Conservation (phyloP, 2,113 vertebrate genomes). For the Todiramphus saurophagus region DNA sequence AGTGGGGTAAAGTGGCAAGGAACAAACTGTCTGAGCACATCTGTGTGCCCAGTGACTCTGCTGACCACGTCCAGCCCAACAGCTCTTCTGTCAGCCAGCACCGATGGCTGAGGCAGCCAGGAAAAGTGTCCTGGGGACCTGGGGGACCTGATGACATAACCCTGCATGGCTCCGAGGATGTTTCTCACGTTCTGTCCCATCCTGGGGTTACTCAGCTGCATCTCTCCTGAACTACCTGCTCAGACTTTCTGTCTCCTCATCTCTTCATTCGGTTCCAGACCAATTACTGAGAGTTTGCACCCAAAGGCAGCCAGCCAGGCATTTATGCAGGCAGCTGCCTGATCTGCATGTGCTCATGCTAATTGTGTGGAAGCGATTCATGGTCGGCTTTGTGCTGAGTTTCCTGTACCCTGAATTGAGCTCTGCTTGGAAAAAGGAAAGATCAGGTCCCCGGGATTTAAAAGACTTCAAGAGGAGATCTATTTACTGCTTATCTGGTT, state of each 20-base stretch:
- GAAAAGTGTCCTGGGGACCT: not conserved
- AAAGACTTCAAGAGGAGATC: not conserved
- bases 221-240: not conserved
- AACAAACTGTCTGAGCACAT: accelerated
- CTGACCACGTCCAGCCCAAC: not conserved
- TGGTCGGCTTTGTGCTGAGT: not conserved
- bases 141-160: accelerated
- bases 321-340: not conserved
- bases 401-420: not conserved
- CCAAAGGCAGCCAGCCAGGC: conserved; percentile 8
- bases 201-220: not conserved
- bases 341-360: not conserved
- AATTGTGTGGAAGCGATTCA: not conserved
- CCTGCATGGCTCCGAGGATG: not conserved
- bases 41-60: accelerated
- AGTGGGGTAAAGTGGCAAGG: accelerated
- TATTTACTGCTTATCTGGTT: not conserved
- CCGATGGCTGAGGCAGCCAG: not conserved
- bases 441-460: not conserved
- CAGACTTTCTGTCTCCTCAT: not conserved
- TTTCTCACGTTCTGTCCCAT: accelerated
- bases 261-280: accelerated
- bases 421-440: not conserved
- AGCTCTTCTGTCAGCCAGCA: not conserved
- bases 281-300: not conserved